Conservation (phyloP, 2,888 invertebrate species). For the Sialis lutaria region DNA sequence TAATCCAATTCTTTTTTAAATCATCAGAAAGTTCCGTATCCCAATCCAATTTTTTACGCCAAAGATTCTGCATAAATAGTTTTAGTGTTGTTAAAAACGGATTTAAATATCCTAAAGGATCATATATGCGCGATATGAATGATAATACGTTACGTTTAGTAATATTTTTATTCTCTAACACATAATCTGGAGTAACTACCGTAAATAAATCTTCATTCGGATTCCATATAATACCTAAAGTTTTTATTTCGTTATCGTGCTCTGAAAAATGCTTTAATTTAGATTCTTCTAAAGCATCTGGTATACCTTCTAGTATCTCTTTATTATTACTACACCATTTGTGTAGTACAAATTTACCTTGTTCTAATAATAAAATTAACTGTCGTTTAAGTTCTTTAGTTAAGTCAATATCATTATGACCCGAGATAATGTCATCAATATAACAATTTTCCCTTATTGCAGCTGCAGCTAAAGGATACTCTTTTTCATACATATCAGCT, state of each 20-base stretch:
- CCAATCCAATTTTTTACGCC: background rate
- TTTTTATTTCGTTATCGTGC: too few species aligned
- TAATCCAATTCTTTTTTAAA: too few species aligned
- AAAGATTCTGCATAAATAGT: slow-evolving; percentile 1
- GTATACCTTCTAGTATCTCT: too few species aligned
- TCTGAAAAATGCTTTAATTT: too few species aligned
- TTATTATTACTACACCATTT: background rate
- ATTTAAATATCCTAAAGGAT: background rate
- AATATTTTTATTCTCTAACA: background rate
- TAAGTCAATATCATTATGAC: background rate
- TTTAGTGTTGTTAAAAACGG: background rate
- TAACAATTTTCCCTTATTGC: background rate
- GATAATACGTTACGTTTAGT: background rate
- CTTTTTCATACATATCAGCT: background rate
- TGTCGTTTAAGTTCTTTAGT: background rate
- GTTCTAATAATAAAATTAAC: background rate
- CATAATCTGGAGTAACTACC: background rate
- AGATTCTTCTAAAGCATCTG: too few species aligned
- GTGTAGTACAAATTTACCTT: background rate
- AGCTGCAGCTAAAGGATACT: background rate
- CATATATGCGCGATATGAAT: background rate
- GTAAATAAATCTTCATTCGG: background rate
- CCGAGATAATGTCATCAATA: background rate
- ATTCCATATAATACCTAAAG: background rate
- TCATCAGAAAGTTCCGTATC: background rate